Evolutionary conservation across 2,888 invertebrate genomes (phyloP).

Genomic region (Nesidiocoris tenuis): DNA sequence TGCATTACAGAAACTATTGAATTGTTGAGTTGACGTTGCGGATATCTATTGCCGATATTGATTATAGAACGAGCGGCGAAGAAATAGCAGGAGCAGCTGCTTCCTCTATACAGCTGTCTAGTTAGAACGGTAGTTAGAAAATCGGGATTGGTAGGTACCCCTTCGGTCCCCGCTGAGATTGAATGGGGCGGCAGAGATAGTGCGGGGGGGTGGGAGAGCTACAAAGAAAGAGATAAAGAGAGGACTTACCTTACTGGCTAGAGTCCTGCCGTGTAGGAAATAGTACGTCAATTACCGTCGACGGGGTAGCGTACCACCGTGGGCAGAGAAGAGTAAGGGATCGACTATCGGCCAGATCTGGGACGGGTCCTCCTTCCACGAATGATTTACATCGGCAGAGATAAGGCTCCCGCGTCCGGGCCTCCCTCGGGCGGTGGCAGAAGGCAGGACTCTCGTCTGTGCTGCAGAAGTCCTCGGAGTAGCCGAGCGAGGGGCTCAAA

Average conservation of each 20-base stretch:
- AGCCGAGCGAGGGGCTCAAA: background rate
- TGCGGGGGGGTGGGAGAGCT: too few relatives aligned
- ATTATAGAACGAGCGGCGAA: background rate
- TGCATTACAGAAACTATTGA: too few relatives aligned
- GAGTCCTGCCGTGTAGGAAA: conserved; percentile 28
- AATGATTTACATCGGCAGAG: conserved; percentile 41
- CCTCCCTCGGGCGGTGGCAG: background rate
- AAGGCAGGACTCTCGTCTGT: background rate
- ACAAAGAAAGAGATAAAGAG: too few relatives aligned
- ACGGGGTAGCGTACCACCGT: conserved; percentile 8
- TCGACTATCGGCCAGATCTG: conserved; percentile 33
- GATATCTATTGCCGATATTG: background rate
- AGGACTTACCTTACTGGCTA: background rate
- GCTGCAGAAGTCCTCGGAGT: background rate
- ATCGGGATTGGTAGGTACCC: conserved; percentile 29
- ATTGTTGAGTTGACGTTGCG: background rate
- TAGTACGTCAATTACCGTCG: conserved; percentile 40
- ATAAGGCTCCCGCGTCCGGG: conserved; percentile 29
- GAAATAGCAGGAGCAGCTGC: conserved; percentile 12
- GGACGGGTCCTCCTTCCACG: conserved; percentile 38
- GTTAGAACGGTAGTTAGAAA: conserved; percentile 8
- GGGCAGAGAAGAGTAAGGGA: conserved; percentile 26
- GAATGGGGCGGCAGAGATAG: too few relatives aligned
- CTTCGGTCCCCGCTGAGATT: conserved; percentile 1
- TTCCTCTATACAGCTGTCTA: conserved; percentile 24